Evolutionary conservation across 2,797 vertebrate species (phyloP), one percentile per base, ranked within the genome.

Genomic region (Cryptoprocta ferox): DNA sequence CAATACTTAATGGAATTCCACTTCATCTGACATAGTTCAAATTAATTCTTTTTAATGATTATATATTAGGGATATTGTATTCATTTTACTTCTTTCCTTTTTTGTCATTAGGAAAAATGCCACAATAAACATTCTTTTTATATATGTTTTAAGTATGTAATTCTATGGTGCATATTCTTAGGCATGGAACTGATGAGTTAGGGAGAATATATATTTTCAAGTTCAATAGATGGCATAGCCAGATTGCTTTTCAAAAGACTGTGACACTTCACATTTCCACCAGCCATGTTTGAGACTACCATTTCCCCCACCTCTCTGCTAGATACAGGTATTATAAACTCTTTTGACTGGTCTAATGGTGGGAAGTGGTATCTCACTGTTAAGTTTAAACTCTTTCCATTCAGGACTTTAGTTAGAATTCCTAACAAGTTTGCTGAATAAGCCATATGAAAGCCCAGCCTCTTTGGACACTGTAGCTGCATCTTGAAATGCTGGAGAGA

Each of bases 351-450:
- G 1, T 71, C 26, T 83, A 13, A 78, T 78, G 59, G 45, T 84
- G 10, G 88, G 71, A 89, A 59, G 3, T 81, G 48, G 68, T 90
- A 90, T 48, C 11, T 61, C 35, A 48, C 59, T 45, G 81, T 61
- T 81, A 81, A 73, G 18, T 86, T 84, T 90, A 68, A 63, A 82
- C 37, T 63, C 18, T 26, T 12, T 85, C 59, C 59, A 68, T 2
- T 92, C 53, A 79, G 79, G 53, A 65, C 66, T 92, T 75, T 90
- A 26, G 35, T 78, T 93, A 78, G 76, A 18, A 82, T 93, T 90
- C 68, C 87, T 87, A 86, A 48, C 37, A 93, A 42, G n/a, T 88
- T 68, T 48, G 50, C 56, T 15, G 63, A 70, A n/a, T 63, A 95
- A 93, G 59, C 71, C 24, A 4, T 30, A 32, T 66, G n/a, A 96